Evolutionary conservation across 2,888 invertebrate species (phyloP).

Genomic region (Lingula anatina): DNA sequence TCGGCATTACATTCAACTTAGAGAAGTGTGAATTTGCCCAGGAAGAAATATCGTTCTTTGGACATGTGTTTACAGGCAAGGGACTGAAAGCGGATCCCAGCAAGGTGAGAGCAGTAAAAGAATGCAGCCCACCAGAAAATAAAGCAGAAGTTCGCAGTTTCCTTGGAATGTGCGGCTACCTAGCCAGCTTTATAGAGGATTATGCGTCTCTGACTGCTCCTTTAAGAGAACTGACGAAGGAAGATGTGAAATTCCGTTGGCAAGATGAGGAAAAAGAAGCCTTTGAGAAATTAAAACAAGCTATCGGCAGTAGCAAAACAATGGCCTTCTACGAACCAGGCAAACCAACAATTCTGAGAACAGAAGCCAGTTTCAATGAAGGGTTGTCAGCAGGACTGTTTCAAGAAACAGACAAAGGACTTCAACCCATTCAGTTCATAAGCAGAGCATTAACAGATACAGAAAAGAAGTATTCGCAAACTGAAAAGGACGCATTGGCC

Average conservation of each 20-base stretch:
- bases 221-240: neutral
- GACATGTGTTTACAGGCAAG: neutral
- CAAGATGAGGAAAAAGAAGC: too few relatives aligned
- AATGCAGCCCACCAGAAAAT: neutral
- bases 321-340: neutral
- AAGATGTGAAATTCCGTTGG: too few relatives aligned
- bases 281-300: slow-evolving; percentile 2
- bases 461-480: slow-evolving; percentile 10
- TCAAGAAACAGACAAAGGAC: too few relatives aligned
- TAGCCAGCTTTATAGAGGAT: neutral
- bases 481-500: slow-evolving; percentile 7
- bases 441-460: slow-evolving; percentile 9
- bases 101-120: slow-evolving; percentile 6
- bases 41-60: slow-evolving; percentile 2
- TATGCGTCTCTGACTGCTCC: neutral
- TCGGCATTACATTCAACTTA: slow-evolving; percentile 1
- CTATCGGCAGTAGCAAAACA: neutral
- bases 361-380: slow-evolving; percentile 5
- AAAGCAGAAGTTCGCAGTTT: slow-evolving; percentile 2
- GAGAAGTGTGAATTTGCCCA: slow-evolving; percentile 2
- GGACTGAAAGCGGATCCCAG: slow-evolving; percentile 4
- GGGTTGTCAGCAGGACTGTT: too few relatives aligned
- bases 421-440: too few relatives aligned
- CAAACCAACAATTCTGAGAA: neutral
- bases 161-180: slow-evolving; percentile 3